A percentile compares a stretch with the other conserved stretches of the same genome.
phyloP scores from a whole-genome alignment of 1,140 invertebrate genomes.

The Drosophila melanogaster region Release_6_plus_ISO1_MT NC_004354.4:11328001-11328500 shows the following conservation, averaged over 20 bases:
- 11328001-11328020: not conserved
- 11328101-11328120: conserved; percentile 83
- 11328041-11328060: conserved; percentile 72
- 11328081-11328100: conserved; percentile 82
- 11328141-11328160: conserved; percentile 68
- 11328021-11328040: conserved; percentile 34
- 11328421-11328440: not conserved
- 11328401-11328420: conserved; percentile 89
- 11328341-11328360: conserved; percentile 90
- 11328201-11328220: no score
- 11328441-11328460: not conserved
- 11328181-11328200: conserved; percentile 76
- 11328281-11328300: conserved; percentile 93
- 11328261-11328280: conserved; percentile 95
- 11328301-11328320: conserved; percentile 90
- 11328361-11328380: conserved; percentile 93
- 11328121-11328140: conserved; percentile 81
- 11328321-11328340: conserved; percentile 90
- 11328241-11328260: conserved; percentile 83
- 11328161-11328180: conserved; percentile 72
- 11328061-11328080: conserved; percentile 84
- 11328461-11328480: conserved; percentile 87
- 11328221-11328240: not conserved
- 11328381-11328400: conserved; percentile 95
- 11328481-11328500: conserved; percentile 91